Conservation (phyloP, 1,140 invertebrate genomes). For the Diploscapter pachys region DNA sequence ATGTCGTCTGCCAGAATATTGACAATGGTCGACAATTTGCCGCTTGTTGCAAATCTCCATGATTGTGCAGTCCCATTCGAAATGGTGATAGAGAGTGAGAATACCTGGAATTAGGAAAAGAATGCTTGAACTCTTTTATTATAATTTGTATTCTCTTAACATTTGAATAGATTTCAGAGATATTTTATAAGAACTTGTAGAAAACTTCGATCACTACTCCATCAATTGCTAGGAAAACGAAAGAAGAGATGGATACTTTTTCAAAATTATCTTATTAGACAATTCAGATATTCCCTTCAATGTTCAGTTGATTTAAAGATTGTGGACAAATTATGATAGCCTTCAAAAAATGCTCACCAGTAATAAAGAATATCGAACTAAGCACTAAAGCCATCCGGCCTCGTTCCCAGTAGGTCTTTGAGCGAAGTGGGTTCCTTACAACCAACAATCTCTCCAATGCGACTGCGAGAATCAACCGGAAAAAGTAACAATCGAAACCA, state of each 20-base stretch:
- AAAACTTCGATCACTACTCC: no score
- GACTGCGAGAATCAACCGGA: slow-evolving; percentile 57
- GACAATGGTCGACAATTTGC: slow-evolving; percentile 53
- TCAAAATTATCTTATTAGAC: no score
- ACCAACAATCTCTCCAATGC: slow-evolving; percentile 55
- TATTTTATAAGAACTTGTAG: slow-evolving; percentile 12
- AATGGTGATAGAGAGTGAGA: slow-evolving; percentile 55
- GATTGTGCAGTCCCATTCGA: slow-evolving; percentile 57
- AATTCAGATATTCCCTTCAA: no score
- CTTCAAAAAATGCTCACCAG: slow-evolving; percentile 41
- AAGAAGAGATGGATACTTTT: no score
- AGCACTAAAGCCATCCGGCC: slow-evolving; percentile 40
- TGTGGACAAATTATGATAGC: slow-evolving; percentile 3
- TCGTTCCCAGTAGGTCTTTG: slow-evolving; percentile 53
- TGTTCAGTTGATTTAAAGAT: neutral
- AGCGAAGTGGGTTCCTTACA: slow-evolving; percentile 49
- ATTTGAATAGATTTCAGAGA: slow-evolving; percentile 25
- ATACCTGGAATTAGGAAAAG: slow-evolving; percentile 41
- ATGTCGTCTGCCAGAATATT: slow-evolving; percentile 29
- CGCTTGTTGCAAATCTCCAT: slow-evolving; percentile 53
- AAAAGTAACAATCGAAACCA: slow-evolving; percentile 14
- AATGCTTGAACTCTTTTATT: neutral
- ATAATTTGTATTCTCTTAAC: neutral
- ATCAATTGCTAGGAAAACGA: no score
- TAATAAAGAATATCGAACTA: slow-evolving; percentile 43